phyloP scores from a whole-genome alignment of 2,888 invertebrate species.

The Trilocha varians region DNA sequence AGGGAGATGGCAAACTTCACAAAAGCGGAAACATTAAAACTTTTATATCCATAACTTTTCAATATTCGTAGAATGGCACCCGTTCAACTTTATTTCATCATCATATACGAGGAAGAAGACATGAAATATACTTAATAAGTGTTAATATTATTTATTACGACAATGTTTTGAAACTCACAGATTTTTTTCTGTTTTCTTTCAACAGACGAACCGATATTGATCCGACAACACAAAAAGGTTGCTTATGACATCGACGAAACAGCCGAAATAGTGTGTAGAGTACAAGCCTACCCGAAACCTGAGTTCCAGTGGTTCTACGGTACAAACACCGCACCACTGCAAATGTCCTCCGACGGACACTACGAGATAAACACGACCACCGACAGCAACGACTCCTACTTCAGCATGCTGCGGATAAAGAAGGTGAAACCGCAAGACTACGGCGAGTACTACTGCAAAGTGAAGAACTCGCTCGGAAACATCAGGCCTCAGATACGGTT shows the following conservation, averaged over 20 bases:
- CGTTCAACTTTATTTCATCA: not conserved
- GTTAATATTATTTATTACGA: no score
- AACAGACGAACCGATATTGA: conserved; percentile 87
- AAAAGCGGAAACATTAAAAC: conserved; percentile 1
- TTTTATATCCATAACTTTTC: conserved; percentile 2
- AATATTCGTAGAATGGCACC: not conserved
- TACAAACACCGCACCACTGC: conserved; percentile 80
- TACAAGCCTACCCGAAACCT: conserved; percentile 93
- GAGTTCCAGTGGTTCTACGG: conserved; percentile 94
- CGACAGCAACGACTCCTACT: conserved; percentile 89
- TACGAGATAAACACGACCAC: conserved; percentile 88
- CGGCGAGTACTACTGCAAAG: conserved; percentile 92
- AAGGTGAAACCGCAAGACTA: conserved; percentile 87
- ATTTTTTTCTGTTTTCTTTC: conserved; percentile 11
- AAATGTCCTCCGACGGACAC: conserved; percentile 87
- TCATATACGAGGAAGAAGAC: not conserved
- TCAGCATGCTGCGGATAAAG: conserved; percentile 81
- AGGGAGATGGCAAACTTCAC: not conserved
- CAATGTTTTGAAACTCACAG: not conserved
- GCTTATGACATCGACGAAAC: conserved; percentile 89
- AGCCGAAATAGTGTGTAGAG: conserved; percentile 89
- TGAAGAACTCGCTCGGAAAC: conserved; percentile 86
- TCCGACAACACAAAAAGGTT: conserved; percentile 89
- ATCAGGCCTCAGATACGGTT: conserved; percentile 83
- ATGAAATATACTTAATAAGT: no score